Percentiles rank a stretch among this genome's conserved stretches.
These are phyloP conservation scores for Sphyrna mokarran DNA, from an alignment of 2,113 vertebrate genomes.

Conservation along the genomic window DNA sequence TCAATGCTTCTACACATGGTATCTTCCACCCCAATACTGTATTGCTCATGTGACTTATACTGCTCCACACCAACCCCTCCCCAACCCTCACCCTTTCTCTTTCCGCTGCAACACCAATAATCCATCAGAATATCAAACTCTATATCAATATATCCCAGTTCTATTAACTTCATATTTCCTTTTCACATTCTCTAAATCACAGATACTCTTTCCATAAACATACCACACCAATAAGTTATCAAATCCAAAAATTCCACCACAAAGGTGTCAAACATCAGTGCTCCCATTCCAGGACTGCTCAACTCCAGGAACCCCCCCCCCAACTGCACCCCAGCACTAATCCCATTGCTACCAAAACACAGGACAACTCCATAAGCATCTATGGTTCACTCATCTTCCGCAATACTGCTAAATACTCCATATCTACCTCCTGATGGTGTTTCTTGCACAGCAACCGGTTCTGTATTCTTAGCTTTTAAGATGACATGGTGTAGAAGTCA, in stretches of 20 bases:
- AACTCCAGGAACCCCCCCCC: not conserved
- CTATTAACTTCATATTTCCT: not conserved
- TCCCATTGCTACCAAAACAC: not conserved
- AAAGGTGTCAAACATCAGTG: not conserved
- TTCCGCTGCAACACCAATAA: not conserved
- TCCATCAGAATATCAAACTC: not conserved
- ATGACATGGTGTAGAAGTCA: not conserved
- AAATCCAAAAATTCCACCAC: not conserved
- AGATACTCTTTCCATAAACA: not conserved
- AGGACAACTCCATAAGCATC: not conserved
- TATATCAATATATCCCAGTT: not conserved
- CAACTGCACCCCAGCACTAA: not conserved
- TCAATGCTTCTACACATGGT: not conserved
- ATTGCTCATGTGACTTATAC: too few relatives aligned
- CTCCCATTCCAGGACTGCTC: not conserved
- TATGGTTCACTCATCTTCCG: not conserved
- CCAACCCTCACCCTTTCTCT: not conserved
- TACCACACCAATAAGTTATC: not conserved
- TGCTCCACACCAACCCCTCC: not conserved
- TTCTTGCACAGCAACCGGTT: not conserved
- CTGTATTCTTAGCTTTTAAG: not conserved
- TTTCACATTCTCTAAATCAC: not conserved
- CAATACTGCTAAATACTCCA: not conserved
- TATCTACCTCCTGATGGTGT: not conserved
- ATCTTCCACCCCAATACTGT: not conserved